Evolutionary conservation across 2,113 vertebrate species (phyloP), one percentile per base, ranked within the genome.

Genomic region (Colaptes auratus): DNA sequence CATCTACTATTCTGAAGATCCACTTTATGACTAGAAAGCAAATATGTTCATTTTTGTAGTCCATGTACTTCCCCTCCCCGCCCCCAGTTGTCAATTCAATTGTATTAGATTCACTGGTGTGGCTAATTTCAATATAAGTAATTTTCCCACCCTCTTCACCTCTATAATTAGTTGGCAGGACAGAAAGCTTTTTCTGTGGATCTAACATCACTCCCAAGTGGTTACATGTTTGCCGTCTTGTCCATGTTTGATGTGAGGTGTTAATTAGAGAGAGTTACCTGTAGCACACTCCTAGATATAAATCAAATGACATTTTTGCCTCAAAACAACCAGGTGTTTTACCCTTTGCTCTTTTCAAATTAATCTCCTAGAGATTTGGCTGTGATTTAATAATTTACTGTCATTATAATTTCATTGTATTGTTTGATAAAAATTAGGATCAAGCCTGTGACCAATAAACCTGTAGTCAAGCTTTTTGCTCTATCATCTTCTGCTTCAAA

Each of bases 1-100:
- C 71, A 83, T 81, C 83, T 72, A 77, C 61, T 31, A 72, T 19
- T 90, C 48, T 75, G 44, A 88, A 80, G 93, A 77, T 78, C 61
- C 81, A n/a, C 24, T 89, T 94, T 88, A 83, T 75, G 91, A 77
- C 82, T 88, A 61, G 65, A 88, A 94, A 88, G 76, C 23, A 92
- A 95, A 85, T 80, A 79, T 17, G 48, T 52, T 88, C 75, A 24
- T 89, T 74, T 92, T 86, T 86, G 58, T 71, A 74, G 76, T 48
- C 48, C 52, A 56, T 53, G 52, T 80, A 70, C 1, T 1, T 19
- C 27, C 39, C 39, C 39, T 76, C 74, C 44, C 73, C 7, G 10
- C 5, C 27, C 18, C 3, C n/a, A 8, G 2, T 15, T 93, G 30
- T 39, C 77, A 42, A 74, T 82, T 72, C 42, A 42, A 42, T 82